Conservation (phyloP, 1,140 invertebrate genomes). For the Nasonia vitripennis region DNA sequence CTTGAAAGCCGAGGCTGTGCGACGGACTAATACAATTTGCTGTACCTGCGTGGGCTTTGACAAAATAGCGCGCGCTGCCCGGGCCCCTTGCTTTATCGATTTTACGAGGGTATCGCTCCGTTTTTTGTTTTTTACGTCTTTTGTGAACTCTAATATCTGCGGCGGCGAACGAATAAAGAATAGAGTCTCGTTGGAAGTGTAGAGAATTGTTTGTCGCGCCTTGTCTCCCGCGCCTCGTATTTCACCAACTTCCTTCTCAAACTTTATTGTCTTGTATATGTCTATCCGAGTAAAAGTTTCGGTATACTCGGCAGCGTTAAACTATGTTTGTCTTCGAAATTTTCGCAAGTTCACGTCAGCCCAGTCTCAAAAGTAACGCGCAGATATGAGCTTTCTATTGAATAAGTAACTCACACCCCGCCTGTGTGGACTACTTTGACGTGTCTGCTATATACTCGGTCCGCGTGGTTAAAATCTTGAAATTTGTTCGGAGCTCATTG, state of each 20-base stretch:
- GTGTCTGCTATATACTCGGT: too few species aligned
- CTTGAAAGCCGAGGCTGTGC: not conserved
- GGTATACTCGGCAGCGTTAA: not conserved
- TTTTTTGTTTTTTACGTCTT: too few species aligned
- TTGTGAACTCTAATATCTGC: too few species aligned
- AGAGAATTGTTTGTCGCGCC: not conserved
- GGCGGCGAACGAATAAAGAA: too few species aligned
- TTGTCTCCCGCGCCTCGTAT: not conserved
- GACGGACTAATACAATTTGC: constrained; percentile 26
- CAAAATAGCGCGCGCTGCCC: not conserved
- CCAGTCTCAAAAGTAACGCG: not conserved
- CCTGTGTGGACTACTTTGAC: not conserved
- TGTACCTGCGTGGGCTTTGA: not conserved
- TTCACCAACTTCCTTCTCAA: not conserved
- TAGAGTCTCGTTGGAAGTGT: too few species aligned
- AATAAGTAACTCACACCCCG: not conserved
- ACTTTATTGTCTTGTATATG: not conserved
- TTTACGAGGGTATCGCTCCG: not conserved
- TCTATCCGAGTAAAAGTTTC: not conserved
- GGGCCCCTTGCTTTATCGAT: not conserved
- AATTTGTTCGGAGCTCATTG: too few species aligned
- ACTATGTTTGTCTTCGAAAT: not conserved
- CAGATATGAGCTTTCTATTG: not conserved
- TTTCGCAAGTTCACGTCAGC: not conserved
- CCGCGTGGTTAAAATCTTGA: too few species aligned